Evolutionary conservation across 2,113 vertebrate species (phyloP).

Genomic region (Plectropomus leopardus): DNA sequence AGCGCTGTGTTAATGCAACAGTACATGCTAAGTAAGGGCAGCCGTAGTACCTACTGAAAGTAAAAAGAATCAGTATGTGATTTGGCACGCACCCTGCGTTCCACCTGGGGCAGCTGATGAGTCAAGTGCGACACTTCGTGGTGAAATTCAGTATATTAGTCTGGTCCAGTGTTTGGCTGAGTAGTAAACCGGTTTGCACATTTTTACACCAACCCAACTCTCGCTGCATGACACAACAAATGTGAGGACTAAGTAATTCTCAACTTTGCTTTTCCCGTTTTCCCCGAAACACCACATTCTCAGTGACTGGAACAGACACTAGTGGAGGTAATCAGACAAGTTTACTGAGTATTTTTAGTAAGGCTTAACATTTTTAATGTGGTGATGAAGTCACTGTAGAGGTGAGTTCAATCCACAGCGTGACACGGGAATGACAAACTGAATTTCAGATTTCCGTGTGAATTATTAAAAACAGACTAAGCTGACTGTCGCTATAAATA

Average conservation of each 20-base stretch:
- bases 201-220: too few species aligned
- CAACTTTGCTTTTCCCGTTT: neutral
- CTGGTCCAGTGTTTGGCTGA: too few species aligned
- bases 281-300: neutral
- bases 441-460: conserved; percentile 48
- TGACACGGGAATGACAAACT: conserved; percentile 53
- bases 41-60: too few species aligned
- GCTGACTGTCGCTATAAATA: conserved; percentile 59
- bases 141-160: too few species aligned
- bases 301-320: conserved; percentile 4
- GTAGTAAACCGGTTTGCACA: too few species aligned
- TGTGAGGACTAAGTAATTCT: neutral
- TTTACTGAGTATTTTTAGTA: conserved; percentile 39
- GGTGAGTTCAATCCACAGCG: conserved; percentile 29
- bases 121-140: too few species aligned
- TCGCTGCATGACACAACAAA: too few species aligned
- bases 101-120: too few species aligned
- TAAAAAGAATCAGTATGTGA: too few species aligned
- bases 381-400: conserved; percentile 22
- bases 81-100: too few species aligned
- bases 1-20: too few species aligned
- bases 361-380: conserved; percentile 36
- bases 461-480: conserved; percentile 68
- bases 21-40: too few species aligned
- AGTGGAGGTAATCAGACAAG: conserved; percentile 24